Evolutionary conservation across 2,113 vertebrate genomes (phyloP).

Genomic region (Corynorhinus townsendii): DNA sequence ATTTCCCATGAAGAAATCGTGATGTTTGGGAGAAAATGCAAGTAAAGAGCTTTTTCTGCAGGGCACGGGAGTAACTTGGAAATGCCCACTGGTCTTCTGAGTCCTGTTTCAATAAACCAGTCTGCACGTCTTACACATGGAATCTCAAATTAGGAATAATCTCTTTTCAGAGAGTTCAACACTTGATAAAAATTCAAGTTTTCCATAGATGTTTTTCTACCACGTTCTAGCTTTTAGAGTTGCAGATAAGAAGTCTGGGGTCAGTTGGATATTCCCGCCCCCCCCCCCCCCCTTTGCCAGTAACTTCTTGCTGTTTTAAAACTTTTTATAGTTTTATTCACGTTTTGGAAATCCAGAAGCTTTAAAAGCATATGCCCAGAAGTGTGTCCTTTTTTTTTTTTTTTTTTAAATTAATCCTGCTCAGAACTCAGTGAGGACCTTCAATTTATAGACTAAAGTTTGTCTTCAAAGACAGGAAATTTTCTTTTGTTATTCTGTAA

Average conservation of each 20-base stretch:
- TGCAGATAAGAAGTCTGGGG: not conserved
- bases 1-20: not conserved
- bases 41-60: not conserved
- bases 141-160: not conserved
- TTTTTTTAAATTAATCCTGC: not conserved
- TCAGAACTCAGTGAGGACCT: not conserved
- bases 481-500: not conserved
- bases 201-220: not conserved
- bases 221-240: not conserved
- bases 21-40: not conserved
- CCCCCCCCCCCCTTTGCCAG: not conserved
- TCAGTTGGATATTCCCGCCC: not conserved
- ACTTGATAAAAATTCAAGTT: not conserved
- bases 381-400: not conserved
- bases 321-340: not conserved
- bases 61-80: not conserved
- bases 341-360: not conserved
- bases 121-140: not conserved
- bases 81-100: not conserved
- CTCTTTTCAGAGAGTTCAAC: not conserved
- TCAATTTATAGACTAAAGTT: not conserved
- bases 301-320: not conserved
- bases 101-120: not conserved
- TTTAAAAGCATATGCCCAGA: not conserved
- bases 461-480: conserved; percentile 10